Conservation (phyloP, 1,140 invertebrate genomes). For the Melanaphis sacchari region DNA sequence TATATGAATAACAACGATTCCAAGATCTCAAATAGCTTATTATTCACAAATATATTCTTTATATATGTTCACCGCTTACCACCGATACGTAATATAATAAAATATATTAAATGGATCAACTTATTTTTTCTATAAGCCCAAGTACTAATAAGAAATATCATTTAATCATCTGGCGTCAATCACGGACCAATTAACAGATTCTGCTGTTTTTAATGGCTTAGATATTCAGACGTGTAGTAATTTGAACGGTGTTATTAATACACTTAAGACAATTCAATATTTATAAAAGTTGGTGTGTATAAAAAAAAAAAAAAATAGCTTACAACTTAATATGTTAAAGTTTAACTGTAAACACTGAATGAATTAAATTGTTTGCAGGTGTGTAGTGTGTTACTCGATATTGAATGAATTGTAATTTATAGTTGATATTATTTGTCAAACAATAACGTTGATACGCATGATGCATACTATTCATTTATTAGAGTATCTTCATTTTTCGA, state of each 20-base stretch:
- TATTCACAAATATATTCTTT: background rate
- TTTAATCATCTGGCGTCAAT: background rate
- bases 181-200: background rate
- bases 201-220: no score
- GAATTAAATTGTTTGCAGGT: background rate
- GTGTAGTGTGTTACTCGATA: background rate
- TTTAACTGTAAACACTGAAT: background rate
- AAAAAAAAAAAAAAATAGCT: background rate
- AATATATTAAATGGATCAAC: background rate
- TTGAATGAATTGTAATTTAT: background rate
- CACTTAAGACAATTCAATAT: background rate
- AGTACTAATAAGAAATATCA: background rate
- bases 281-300: background rate
- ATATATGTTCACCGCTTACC: fast-evolving
- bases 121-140: background rate
- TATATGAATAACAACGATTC: background rate
- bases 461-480: background rate
- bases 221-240: background rate
- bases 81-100: background rate
- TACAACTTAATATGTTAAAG: background rate
- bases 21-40: background rate
- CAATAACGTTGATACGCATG: background rate
- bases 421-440: background rate
- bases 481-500: background rate
- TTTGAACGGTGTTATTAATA: background rate